Percentiles rank a stretch among this genome's conserved stretches.
Conservation (phyloP, 2,888 invertebrate genomes). For the Willowsia nigromaculata region DNA sequence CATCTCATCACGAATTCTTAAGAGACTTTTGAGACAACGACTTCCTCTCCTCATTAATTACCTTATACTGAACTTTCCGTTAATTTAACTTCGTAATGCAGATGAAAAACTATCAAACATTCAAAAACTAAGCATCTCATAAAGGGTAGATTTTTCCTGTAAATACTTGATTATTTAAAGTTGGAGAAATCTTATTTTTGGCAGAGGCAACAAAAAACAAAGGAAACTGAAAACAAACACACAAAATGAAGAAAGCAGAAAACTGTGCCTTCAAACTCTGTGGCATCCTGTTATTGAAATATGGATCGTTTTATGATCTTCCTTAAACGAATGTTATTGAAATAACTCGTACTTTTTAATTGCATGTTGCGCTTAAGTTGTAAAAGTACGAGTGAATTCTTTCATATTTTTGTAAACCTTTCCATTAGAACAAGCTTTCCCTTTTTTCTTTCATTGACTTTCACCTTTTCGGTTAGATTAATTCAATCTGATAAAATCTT, state of each 20-base stretch:
- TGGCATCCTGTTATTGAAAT: no score
- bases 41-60: slow-evolving; percentile 54
- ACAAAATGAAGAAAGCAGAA: no score
- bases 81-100: neutral
- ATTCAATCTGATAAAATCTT: neutral
- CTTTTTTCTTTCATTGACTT: neutral
- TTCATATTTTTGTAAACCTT: no score
- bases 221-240: no score
- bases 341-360: no score
- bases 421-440: neutral
- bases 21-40: slow-evolving; percentile 29
- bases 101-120: neutral
- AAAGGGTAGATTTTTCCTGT: neutral
- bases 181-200: neutral
- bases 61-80: slow-evolving; percentile 19
- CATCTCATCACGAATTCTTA: slow-evolving; percentile 34
- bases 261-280: no score
- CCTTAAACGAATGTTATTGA: no score
- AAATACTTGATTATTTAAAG: slow-evolving; percentile 33
- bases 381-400: no score
- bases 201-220: neutral
- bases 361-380: no score
- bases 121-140: neutral
- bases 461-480: slow-evolving; percentile 3
- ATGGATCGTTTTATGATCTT: no score